These are phyloP conservation scores for Cerastis rubricosa DNA, from an alignment of 2,888 invertebrate species.

Conservation along the genomic window DNA sequence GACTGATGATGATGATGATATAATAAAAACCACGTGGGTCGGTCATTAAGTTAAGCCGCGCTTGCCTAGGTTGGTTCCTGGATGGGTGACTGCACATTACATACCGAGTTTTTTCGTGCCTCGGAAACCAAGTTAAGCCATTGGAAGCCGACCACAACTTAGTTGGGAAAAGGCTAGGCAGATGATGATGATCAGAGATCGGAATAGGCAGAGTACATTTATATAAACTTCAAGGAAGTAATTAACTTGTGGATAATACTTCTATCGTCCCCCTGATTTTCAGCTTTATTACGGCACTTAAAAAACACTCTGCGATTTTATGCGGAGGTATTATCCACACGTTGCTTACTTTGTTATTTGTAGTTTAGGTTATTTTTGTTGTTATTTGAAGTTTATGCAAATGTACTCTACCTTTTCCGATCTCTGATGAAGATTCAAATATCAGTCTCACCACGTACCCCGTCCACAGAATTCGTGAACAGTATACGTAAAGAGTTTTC, in stretches of 20 bases:
- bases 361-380: too few relatives aligned
- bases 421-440: not conserved
- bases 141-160: not conserved
- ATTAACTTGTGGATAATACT: too few relatives aligned
- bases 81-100: not conserved
- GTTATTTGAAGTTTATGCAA: too few relatives aligned
- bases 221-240: too few relatives aligned
- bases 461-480: slow-evolving; percentile 21
- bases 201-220: too few relatives aligned
- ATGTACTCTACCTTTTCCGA: too few relatives aligned
- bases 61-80: not conserved
- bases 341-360: too few relatives aligned
- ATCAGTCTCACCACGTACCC: not conserved
- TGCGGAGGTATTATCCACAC: too few relatives aligned
- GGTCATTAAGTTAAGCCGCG: not conserved
- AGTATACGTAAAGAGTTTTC: slow-evolving; percentile 59
- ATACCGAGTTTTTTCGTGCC: not conserved
- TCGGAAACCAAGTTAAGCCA: not conserved
- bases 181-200: not conserved
- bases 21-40: not conserved
- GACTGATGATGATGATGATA: too few relatives aligned
- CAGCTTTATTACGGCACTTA: too few relatives aligned
- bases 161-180: not conserved
- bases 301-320: too few relatives aligned
- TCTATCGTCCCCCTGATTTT: too few relatives aligned